Conservation (phyloP, 2,888 invertebrate genomes). For the Ormyrus nitidulus region DNA sequence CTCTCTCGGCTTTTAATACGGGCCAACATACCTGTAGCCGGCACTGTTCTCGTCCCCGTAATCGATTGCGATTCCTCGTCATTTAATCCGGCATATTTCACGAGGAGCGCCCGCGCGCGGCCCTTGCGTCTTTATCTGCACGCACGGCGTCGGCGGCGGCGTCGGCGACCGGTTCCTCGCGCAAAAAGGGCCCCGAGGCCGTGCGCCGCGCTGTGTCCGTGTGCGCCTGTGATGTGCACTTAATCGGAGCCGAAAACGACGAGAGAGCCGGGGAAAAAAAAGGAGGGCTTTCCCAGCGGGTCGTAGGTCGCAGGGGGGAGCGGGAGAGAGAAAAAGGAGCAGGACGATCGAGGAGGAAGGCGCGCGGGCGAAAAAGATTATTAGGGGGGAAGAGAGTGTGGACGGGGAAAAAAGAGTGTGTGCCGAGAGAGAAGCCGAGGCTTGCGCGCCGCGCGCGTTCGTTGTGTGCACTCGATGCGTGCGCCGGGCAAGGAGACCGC, state of each 20-base stretch:
- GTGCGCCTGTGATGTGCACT: too few relatives aligned
- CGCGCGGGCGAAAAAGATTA: constrained; percentile 25
- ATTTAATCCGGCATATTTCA: constrained; percentile 38
- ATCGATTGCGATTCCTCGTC: constrained; percentile 35
- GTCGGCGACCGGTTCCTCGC: too few relatives aligned
- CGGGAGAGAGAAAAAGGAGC: background rate
- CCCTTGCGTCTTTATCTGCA: too few relatives aligned
- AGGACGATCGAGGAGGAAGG: background rate
- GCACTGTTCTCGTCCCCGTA: background rate
- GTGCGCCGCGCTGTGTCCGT: too few relatives aligned
- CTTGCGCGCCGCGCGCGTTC: too few relatives aligned
- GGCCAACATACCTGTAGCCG: background rate
- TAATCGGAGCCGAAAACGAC: background rate
- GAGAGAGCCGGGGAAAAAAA: background rate
- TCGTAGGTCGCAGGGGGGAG: constrained; percentile 38
- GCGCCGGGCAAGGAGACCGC: too few relatives aligned
- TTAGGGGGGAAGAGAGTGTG: background rate
- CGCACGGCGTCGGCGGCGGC: too few relatives aligned
- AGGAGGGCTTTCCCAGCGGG: constrained; percentile 43
- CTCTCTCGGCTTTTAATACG: background rate
- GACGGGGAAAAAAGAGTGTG: constrained; percentile 49
- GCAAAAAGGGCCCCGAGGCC: background rate
- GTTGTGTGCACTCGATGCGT: too few relatives aligned
- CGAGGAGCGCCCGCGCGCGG: background rate
- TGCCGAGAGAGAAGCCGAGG: too few relatives aligned